Evolutionary conservation across 2,797 vertebrate species (phyloP), one percentile per base, ranked within the genome.

Genomic region (Hephaestus fuliginosus): DNA sequence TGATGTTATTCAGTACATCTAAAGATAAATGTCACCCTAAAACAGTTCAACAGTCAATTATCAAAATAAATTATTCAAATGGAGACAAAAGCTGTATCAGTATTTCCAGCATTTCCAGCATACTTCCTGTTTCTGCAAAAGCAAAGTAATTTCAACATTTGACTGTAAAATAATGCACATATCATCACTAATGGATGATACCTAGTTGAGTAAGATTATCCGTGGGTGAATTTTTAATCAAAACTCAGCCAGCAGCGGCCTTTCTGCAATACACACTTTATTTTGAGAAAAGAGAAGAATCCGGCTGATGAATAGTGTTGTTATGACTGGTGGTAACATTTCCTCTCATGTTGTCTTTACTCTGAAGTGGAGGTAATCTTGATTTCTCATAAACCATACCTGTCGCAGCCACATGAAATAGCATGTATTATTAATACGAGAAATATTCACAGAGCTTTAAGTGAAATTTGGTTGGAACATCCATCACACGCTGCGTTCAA

Each of bases 101-200:
- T 11, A 11, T 41, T 33, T 33, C 30, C 30, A 33, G 3, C 30
- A 55, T 58, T 70, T 74, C 41, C 49, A 57, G 46, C 17, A 17
- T 57, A 62, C 49, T 33, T 33, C 30, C 69, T 58, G 36, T 44
- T 77, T 68, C 25, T 55, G 62, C 46, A 73, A 78, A 61, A 78
- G 36, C 18, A 10, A 44, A 76, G n/a, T 14, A 25, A 80, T 78
- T 76, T 55, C 48, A 81, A 48, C 33, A 79, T 76, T 39, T 87
- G 43, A 74, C 12, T 57, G 49, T 51, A 44, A 80, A 73, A 76
- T 44, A 77, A 53, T 22, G 36, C 67, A 66, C 46, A 8, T 4
- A 57, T 68, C 65, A 65, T 87, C 41, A 81, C 64, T 78, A 84
- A 84, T 76, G 79, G 60, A 71, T 82, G 41, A 65, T 65, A 57